These are phyloP conservation scores for Nephrotoma flavescens DNA, from an alignment of 2,888 invertebrate species.

Conservation along the genomic window DNA sequence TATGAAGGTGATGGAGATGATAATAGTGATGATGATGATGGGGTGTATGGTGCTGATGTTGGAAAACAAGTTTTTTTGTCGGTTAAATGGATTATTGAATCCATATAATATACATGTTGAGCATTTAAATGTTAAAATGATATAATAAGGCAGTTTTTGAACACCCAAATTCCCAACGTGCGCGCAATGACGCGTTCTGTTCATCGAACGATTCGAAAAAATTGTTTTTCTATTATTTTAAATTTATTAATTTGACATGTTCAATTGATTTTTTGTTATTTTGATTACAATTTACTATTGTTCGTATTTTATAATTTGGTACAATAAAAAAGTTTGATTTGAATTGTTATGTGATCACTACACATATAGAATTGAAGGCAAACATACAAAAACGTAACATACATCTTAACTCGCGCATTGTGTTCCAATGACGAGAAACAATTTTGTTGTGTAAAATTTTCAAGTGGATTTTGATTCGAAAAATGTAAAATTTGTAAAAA, in stretches of 20 bases:
- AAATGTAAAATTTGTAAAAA: background rate
- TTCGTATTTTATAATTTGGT: background rate
- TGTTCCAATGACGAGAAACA: background rate
- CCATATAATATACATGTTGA: background rate
- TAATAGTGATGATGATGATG: background rate
- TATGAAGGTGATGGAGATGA: background rate
- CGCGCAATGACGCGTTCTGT: background rate
- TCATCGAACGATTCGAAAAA: background rate
- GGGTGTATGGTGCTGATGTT: background rate
- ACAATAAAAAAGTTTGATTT: background rate
- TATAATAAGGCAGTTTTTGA: background rate
- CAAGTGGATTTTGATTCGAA: background rate
- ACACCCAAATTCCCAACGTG: background rate
- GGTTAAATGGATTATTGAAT: background rate
- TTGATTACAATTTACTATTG: background rate
- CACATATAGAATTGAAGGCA: background rate
- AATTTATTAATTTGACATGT: background rate
- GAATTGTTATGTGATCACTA: background rate
- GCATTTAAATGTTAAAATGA: background rate
- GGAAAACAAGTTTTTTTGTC: background rate
- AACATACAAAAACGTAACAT: background rate
- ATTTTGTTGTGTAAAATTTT: background rate
- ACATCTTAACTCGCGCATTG: background rate
- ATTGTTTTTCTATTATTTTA: background rate
- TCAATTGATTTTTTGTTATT: background rate